Evolutionary conservation across 2,113 vertebrate genomes (phyloP).

Genomic region (Calypte anna): DNA sequence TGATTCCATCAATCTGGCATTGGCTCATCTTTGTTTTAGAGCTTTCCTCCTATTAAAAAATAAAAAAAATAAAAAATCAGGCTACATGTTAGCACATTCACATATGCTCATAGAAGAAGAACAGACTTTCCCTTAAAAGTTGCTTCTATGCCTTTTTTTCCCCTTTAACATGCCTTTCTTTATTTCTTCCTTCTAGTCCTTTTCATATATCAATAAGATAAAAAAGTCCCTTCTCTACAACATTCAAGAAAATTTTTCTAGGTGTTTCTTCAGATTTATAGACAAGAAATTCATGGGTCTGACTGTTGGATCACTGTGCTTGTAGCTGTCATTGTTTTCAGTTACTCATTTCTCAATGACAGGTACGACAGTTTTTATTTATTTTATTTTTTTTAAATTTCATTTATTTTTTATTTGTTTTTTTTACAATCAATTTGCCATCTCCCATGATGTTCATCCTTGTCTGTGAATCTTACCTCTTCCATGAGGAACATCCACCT

Average conservation of each 20-base stretch:
- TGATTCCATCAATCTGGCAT: background rate
- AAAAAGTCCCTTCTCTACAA: background rate
- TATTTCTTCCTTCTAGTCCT: background rate
- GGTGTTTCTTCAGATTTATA: background rate
- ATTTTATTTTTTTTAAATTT: background rate
- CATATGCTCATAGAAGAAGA: background rate
- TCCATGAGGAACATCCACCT: background rate
- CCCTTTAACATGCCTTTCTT: background rate
- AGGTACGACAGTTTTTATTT: background rate
- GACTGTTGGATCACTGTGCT: background rate
- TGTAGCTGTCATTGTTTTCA: background rate
- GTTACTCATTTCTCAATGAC: rapidly evolving
- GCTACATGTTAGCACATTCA: background rate
- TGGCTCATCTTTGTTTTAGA: background rate
- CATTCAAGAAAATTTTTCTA: background rate
- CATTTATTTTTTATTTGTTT: background rate
- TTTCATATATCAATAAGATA: background rate
- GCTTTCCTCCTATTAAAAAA: background rate
- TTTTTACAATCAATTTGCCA: rapidly evolving
- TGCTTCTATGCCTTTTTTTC: background rate
- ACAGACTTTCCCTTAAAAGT: background rate
- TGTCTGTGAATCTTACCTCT: background rate
- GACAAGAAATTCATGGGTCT: background rate
- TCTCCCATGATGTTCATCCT: background rate
- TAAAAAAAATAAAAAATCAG: background rate